phyloP scores from a whole-genome alignment of 2,113 vertebrate genomes.

The Sander vitreus region DNA sequence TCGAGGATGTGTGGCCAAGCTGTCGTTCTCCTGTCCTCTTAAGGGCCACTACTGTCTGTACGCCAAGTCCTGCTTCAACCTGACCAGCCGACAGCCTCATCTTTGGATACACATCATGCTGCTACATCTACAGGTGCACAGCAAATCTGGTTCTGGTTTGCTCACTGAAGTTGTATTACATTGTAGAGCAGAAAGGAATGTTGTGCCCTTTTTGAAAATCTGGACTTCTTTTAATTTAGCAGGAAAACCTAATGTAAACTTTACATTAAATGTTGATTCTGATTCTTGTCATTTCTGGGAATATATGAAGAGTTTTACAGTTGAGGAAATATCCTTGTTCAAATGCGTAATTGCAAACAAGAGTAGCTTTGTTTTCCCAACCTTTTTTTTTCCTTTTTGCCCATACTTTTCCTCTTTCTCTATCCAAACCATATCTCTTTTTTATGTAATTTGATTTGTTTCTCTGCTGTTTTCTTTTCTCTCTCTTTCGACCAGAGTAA shows the following conservation, averaged over 20 bases:
- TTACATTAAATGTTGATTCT: neutral
- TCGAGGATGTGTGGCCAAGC: constrained; percentile 88
- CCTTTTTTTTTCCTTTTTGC: too few species aligned
- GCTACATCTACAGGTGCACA: constrained; percentile 91
- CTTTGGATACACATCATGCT: constrained; percentile 98
- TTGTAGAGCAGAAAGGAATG: neutral
- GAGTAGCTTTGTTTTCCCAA: neutral
- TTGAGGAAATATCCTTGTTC: neutral
- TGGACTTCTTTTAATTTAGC: neutral
- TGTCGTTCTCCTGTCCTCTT: constrained; percentile 93
- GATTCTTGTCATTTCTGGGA: neutral
- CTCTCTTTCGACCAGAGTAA: constrained; percentile 82
- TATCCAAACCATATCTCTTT: neutral
- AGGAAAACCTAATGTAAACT: neutral
- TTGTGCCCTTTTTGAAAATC: neutral
- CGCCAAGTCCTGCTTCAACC: constrained; percentile 91
- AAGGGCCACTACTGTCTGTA: constrained; percentile 97
- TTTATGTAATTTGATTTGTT: neutral
- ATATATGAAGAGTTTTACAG: neutral
- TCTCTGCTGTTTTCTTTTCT: neutral
- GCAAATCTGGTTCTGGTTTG: neutral
- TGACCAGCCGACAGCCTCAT: constrained; percentile 89
- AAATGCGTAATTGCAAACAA: neutral
- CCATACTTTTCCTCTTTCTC: neutral
- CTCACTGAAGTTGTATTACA: neutral